Conservation (phyloP, 2,113 vertebrate species). For the Chelonoidis abingdonii region DNA sequence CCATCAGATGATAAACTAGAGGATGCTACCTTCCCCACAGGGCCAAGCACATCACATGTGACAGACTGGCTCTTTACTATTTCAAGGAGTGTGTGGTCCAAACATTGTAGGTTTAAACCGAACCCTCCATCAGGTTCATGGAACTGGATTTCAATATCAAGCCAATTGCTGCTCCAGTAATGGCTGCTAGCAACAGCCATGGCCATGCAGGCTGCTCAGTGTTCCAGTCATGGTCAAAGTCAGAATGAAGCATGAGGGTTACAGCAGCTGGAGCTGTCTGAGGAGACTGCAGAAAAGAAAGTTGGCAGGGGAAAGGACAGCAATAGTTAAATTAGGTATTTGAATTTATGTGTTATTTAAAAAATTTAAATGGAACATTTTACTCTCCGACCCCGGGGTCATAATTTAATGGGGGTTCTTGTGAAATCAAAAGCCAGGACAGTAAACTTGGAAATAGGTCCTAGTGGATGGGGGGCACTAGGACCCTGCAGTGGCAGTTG, state of each 20-base stretch:
- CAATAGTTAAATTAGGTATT: neutral
- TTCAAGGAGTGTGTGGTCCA: neutral
- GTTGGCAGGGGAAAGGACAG: neutral
- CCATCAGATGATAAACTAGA: neutral
- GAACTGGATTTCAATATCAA: neutral
- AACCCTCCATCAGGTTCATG: neutral
- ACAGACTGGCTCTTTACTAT: neutral
- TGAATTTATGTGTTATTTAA: neutral
- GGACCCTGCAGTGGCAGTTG: no score
- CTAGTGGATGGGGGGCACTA: no score
- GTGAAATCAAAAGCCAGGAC: accelerated
- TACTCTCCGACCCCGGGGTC: neutral
- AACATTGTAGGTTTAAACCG: neutral
- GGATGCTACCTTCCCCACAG: neutral
- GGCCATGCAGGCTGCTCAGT: neutral
- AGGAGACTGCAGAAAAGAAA: neutral
- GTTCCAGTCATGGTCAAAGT: neutral
- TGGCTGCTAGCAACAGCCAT: slow-evolving; percentile 58
- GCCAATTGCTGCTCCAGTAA: neutral
- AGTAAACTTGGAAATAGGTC: neutral
- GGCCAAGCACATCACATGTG: neutral
- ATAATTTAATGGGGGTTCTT: neutral
- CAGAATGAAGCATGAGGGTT: neutral
- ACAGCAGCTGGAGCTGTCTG: neutral
- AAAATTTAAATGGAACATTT: neutral